Conservation (phyloP, 2,113 vertebrate genomes). For the Tympanuchus pallidicinctus region DNA sequence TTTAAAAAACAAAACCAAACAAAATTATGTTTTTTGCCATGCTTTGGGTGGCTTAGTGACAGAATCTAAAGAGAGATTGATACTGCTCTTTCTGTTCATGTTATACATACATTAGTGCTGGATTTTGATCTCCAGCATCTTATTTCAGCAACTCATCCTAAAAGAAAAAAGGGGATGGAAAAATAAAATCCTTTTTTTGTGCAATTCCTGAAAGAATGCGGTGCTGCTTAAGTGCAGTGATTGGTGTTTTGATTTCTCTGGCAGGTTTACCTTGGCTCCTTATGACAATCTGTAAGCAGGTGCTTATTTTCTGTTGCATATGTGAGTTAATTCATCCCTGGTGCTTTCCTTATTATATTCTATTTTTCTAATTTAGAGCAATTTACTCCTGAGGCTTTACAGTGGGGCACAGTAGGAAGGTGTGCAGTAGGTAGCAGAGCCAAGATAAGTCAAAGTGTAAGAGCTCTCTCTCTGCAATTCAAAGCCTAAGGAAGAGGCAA, state of each 20-base stretch:
- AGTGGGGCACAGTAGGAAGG: neutral
- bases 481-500: neutral
- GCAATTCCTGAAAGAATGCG: neutral
- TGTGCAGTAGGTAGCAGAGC: neutral
- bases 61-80: neutral
- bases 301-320: neutral
- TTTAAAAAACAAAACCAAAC: too few species aligned
- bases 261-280: neutral
- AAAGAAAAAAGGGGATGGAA: neutral
- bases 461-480: constrained; percentile 4
- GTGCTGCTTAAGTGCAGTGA: neutral
- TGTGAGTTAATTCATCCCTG: neutral
- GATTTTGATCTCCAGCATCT: neutral
- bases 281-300: neutral
- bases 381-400: constrained; percentile 3
- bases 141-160: neutral
- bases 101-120: neutral
- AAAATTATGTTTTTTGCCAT: neutral
- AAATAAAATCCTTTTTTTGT: neutral
- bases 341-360: neutral
- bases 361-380: neutral
- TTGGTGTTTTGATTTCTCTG: neutral
- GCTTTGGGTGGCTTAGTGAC: neutral
- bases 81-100: neutral
- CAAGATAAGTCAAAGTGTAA: neutral